A percentile compares a stretch with the other conserved stretches of the same genome.
phyloP scores from a whole-genome alignment of 92 coral and sea anemone genomes.

The Palythoa caribaeorum region DNA sequence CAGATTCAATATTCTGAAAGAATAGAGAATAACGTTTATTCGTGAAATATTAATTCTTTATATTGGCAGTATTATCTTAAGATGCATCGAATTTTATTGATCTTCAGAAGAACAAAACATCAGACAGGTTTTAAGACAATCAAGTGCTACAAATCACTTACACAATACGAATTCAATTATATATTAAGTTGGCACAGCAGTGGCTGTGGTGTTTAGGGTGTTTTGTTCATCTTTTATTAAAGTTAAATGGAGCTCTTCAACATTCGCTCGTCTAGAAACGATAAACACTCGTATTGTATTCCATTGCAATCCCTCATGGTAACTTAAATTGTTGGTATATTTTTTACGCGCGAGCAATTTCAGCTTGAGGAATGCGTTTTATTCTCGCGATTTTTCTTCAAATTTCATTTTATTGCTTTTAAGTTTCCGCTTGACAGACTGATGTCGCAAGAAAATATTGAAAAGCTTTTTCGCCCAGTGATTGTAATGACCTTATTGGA shows the following conservation, averaged over 20 bases:
- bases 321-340: neutral
- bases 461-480: neutral
- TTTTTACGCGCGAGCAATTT: slow-evolving; percentile 29
- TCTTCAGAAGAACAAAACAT: slow-evolving; percentile 18
- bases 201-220: neutral
- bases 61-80: slow-evolving; percentile 16
- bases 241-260: slow-evolving; percentile 8
- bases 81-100: neutral
- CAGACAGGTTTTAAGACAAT: slow-evolving; percentile 45
- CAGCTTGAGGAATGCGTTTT: neutral
- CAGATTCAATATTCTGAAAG: neutral
- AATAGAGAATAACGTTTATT: neutral
- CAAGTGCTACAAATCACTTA: neutral
- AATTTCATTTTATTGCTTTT: neutral
- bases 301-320: neutral
- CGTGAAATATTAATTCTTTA: neutral
- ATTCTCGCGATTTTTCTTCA: neutral
- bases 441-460: neutral
- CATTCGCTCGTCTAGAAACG: slow-evolving; percentile 23
- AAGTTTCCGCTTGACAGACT: neutral
- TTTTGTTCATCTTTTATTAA: slow-evolving; percentile 1
- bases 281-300: slow-evolving; percentile 27
- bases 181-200: neutral
- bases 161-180: slow-evolving; percentile 33
- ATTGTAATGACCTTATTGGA: neutral